These are phyloP conservation scores for Laterallus jamaicensis DNA, from an alignment of 2,113 vertebrate genomes.

Conservation along the genomic window DNA sequence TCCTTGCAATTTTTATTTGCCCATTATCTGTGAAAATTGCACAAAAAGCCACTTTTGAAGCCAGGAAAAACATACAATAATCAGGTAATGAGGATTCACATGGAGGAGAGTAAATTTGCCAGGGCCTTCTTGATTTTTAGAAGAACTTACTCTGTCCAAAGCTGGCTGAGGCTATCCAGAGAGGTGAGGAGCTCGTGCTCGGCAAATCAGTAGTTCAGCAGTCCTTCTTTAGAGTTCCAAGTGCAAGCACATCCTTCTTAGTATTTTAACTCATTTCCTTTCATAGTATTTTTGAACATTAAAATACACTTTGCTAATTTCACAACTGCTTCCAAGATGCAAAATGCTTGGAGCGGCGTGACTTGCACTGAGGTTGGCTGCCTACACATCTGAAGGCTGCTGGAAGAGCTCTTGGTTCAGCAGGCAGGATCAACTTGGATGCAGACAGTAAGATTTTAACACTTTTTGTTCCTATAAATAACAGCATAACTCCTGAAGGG, in stretches of 20 bases:
- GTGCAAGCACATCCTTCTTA: not conserved
- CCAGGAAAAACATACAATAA: not conserved
- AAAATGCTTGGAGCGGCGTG: not conserved
- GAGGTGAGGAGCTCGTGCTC: not conserved
- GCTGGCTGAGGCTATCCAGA: not conserved
- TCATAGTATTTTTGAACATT: not conserved
- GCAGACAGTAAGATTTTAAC: not conserved
- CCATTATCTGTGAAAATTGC: not conserved
- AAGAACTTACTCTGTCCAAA: not conserved
- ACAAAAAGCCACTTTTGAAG: not conserved
- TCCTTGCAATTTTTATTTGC: not conserved
- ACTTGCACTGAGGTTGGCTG: not conserved
- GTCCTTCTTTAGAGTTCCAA: not conserved
- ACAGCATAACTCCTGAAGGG: not conserved
- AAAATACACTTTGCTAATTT: not conserved
- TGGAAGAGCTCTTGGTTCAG: not conserved
- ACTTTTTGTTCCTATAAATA: not conserved
- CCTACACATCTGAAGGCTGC: not conserved
- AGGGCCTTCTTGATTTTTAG: not conserved
- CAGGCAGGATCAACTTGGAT: not conserved
- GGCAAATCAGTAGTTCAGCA: not conserved
- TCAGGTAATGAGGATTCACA: not conserved
- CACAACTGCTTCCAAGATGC: not conserved
- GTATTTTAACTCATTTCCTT: not conserved
- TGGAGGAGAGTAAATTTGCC: not conserved